Evolutionary conservation across 2,797 vertebrate genomes (phyloP), one percentile per base, ranked within the genome.

Genomic region (Micromesistius poutassou): DNA sequence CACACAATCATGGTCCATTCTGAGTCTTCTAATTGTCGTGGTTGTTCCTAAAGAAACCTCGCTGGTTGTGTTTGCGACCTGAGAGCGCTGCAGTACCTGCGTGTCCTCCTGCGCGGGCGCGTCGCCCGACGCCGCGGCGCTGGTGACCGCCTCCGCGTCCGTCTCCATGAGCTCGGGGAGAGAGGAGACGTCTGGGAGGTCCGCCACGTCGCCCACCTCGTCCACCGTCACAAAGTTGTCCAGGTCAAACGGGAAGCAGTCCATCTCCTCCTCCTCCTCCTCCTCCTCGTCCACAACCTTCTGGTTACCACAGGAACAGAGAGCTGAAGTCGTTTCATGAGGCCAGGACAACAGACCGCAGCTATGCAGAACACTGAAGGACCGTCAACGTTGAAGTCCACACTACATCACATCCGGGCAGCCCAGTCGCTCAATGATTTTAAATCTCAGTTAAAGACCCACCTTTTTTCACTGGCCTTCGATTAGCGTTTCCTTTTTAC

Each of bases 151-250:
- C 46, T 82, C 72, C 9, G 77, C 75, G 7, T 70, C 16, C 1
- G 42, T 85, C 76, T 88, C 81, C 74, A 79, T 76, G 36, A 80
- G 1, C 76, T 50, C 70, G 36, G 81, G 28, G 28, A 72, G 12
- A 3, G 81, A 76, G 30, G 85, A 30, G 9, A 68, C 8, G 1
- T 1, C 0, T 16, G 87, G 85, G n/a, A 89, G 80, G 75, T 92
- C 88, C 0, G 81, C 55, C 33, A 91, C 90, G 0, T 97, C 96
- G 38, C 95, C 89, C 0, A 98, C 95, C 84, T 97, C 96, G 68
- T 98, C 97, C 77, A 98, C 94, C 0, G 96, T 98, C 55, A 98
- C 96, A 81, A 96, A 97, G 85, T 97, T 96, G 3, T 94, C 96
- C 93, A 98, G 78, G 90, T 96, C 95, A 73, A 97, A 97, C 0